phyloP scores from a whole-genome alignment of 2,113 vertebrate genomes.

The Pseudorhombus dupliciocellatus region DNA sequence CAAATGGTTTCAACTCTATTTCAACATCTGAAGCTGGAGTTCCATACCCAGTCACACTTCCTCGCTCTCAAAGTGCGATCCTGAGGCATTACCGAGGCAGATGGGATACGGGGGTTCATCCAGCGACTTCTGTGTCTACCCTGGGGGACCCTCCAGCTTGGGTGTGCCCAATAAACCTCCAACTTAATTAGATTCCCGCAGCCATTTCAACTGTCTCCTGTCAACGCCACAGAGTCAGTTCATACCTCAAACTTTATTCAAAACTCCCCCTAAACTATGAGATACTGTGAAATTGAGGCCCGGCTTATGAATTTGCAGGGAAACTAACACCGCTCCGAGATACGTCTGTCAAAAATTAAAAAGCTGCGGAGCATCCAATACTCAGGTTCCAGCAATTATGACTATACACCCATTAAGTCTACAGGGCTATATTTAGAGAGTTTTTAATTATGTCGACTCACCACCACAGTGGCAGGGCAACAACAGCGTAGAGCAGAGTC shows the following conservation, averaged over 20 bases:
- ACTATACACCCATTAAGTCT: conserved; percentile 10
- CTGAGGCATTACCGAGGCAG: neutral
- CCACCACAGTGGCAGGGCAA: conserved; percentile 19
- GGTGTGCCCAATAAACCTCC: no score
- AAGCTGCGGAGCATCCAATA: conserved; percentile 1
- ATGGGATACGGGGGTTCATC: neutral
- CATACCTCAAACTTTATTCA: neutral
- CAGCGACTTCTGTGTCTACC: neutral
- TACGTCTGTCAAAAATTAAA: neutral
- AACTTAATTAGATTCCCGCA: neutral
- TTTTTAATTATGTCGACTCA: conserved; percentile 39
- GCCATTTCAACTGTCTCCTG: neutral
- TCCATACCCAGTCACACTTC: neutral
- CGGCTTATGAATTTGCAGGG: neutral
- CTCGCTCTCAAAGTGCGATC: neutral
- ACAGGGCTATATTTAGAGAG: conserved; percentile 31
- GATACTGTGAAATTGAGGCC: neutral
- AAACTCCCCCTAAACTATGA: neutral
- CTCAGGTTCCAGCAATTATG: neutral
- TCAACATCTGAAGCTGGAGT: no score
- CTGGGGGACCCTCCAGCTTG: no score
- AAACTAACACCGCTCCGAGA: neutral
- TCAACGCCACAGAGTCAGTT: neutral
- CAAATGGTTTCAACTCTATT: no score
- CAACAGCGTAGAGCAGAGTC: conserved; percentile 29